Evolutionary conservation across 2,797 vertebrate genomes (phyloP).

Genomic region (Tauraco hartlaubi): DNA sequence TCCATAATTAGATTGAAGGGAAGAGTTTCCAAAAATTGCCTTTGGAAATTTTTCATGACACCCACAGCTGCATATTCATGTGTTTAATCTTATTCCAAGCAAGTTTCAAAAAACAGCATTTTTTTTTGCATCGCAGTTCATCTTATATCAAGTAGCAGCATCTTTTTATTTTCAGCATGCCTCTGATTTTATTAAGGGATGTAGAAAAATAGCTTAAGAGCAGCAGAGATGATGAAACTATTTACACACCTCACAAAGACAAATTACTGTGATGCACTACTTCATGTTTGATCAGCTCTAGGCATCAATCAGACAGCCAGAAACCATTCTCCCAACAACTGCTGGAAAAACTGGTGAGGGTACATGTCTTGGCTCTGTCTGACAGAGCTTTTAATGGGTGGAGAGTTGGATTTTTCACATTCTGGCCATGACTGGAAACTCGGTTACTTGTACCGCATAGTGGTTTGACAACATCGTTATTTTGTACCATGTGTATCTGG

Average conservation of each 20-base stretch:
- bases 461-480: not conserved
- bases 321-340: not conserved
- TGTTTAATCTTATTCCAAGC: slow-evolving; percentile 20
- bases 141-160: not conserved
- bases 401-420: not conserved
- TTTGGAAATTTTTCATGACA: slow-evolving; percentile 2
- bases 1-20: slow-evolving; percentile 14
- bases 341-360: not conserved
- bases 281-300: not conserved
- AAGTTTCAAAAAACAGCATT: not conserved
- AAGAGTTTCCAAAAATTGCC: slow-evolving; percentile 31
- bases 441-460: no score
- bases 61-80: not conserved
- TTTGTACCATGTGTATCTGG: not conserved
- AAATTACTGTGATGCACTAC: not conserved
- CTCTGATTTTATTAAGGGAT: not conserved
- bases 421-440: not conserved
- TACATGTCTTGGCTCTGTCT: not conserved
- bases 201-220: not conserved
- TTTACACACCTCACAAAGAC: not conserved
- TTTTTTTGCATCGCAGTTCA: not conserved
- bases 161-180: not conserved
- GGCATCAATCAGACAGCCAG: not conserved
- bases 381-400: not conserved
- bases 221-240: not conserved